Conservation (phyloP, 2,888 invertebrate species). For the Dynastes grantii region DNA sequence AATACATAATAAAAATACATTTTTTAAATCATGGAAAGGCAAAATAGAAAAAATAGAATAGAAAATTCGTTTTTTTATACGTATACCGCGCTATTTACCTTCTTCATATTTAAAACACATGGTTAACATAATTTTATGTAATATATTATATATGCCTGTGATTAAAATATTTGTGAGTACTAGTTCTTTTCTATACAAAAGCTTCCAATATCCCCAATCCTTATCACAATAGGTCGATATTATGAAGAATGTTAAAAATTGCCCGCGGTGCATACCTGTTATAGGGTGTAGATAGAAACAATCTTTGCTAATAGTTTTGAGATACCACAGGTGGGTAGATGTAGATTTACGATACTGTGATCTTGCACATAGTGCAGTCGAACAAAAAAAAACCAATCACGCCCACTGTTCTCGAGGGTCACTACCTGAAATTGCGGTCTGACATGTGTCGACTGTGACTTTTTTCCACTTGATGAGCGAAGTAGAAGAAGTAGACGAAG, state of each 20-base stretch:
- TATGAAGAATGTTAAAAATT: constrained; percentile 13
- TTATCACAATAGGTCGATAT: neutral
- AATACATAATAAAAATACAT: too few species aligned
- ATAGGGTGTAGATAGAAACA: constrained; percentile 22
- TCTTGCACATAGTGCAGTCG: constrained; percentile 41
- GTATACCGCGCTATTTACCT: too few species aligned
- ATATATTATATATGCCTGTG: too few species aligned
- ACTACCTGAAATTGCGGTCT: constrained; percentile 56
- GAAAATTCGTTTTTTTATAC: too few species aligned
- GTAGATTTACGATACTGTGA: constrained; percentile 57
- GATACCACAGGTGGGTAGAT: constrained; percentile 57
- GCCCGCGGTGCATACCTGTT: constrained; percentile 12
- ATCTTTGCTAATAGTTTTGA: constrained; percentile 55
- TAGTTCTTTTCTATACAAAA: too few species aligned
- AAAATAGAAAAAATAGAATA: too few species aligned
- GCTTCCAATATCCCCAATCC: too few species aligned
- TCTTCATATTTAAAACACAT: too few species aligned
- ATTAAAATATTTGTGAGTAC: too few species aligned
- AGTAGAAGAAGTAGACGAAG: constrained; percentile 40
- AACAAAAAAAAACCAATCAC: constrained; percentile 51
- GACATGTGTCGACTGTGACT: constrained; percentile 54
- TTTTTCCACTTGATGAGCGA: constrained; percentile 39
- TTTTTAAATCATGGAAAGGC: too few species aligned
- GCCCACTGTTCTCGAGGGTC: constrained; percentile 54
- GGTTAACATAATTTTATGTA: too few species aligned